Evolutionary conservation across 2,888 invertebrate genomes (phyloP), one percentile per base, ranked within the genome.

Genomic region (Drosophila testacea): DNA sequence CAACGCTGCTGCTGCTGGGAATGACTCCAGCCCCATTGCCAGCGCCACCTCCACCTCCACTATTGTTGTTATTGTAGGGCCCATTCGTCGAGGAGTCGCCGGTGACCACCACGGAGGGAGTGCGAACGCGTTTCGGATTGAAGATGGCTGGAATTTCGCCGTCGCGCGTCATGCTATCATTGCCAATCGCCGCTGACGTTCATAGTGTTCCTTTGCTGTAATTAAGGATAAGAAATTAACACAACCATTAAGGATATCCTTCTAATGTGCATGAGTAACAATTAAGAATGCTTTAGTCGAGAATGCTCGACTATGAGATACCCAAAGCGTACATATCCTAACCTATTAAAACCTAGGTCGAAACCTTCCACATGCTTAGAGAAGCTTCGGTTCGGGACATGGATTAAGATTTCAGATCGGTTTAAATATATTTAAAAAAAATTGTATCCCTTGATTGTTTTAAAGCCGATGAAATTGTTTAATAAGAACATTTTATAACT

Each of bases 131-230:
- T 91, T 95, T 95, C 47, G 96, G 96, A 93, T 96, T 96, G 93
- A 96, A 96, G 90, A 96, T 96, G 79, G 96, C 96, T 79, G 96
- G 95, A 93, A 96, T 94, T 92, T 96, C 96, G 86, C 95, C 95
- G 94, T 95, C 95, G 81, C 95, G 94, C 79, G 94, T 95, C 95
- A 95, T 95, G 57, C 83, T 91, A 81, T 87, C 85, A 89, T 78
- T 80, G 62, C 52, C 56, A 39, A 64, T 44, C 34, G 22, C 42
- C 65, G 36, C 57, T 72, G 28, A 51, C 50, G 51, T 68, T 64
- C 73, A 73, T 77, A 73, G 52, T 73, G 77, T 66, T 46, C 34
- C 32, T 51, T 22, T 27, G 32, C 73, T 73, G 46, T 48, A 36
- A 6, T 34, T 28, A 56, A 32, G 30, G 36, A 46, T 13, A 30